phyloP scores from a whole-genome alignment of 2,113 vertebrate species.

The Passer domesticus region DNA sequence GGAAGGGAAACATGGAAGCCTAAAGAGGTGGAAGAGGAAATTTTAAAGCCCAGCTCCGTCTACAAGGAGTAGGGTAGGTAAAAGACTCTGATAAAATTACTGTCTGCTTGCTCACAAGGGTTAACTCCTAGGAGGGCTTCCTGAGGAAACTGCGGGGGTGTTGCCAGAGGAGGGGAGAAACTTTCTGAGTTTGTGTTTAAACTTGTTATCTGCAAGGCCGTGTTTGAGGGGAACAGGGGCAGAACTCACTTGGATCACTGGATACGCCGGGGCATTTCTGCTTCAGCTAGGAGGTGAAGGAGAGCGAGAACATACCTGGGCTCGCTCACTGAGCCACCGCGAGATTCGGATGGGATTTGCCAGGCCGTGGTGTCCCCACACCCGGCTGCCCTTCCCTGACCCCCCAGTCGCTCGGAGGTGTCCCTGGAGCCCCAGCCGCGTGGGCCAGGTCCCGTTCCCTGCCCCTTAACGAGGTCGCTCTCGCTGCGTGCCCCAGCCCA shows the following conservation, averaged over 20 bases:
- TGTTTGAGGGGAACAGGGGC: background rate
- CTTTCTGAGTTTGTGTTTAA: slow-evolving; percentile 45
- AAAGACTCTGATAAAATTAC: background rate
- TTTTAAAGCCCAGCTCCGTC: background rate
- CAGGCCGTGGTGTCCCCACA: background rate
- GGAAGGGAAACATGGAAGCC: background rate
- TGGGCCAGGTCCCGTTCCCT: background rate
- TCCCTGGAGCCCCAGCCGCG: background rate
- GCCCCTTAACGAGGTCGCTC: background rate
- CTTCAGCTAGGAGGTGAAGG: background rate
- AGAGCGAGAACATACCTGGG: background rate
- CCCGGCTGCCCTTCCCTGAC: background rate
- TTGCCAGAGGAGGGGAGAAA: background rate
- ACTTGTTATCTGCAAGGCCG: slow-evolving; percentile 21
- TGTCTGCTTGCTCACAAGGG: slow-evolving; percentile 3
- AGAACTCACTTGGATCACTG: background rate
- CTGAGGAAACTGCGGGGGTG: background rate
- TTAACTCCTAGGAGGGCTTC: slow-evolving; percentile 20
- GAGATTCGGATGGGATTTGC: background rate
- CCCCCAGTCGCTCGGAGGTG: background rate
- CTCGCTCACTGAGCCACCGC: background rate
- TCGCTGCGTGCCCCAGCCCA: background rate
- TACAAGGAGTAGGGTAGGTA: background rate
- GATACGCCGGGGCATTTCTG: background rate
- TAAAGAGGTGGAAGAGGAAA: background rate